Base-by-base conservation (phyloP, 2,888 invertebrate genomes). In the Liopterus haemorrhoidalis region DNA sequence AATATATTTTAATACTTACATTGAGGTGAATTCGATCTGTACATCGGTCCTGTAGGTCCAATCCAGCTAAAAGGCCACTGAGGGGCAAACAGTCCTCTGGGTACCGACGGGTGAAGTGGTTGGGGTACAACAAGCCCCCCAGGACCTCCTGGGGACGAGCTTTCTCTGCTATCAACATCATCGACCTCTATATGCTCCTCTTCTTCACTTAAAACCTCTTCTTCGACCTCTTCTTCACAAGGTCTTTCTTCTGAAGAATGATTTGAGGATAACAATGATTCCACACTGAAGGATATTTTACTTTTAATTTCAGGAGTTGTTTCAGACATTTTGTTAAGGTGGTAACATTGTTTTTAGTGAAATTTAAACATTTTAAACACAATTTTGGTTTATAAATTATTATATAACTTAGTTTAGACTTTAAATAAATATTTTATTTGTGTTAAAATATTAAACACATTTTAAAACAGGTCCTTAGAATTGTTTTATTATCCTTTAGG, bases 271-370 rank as follows among this genome's bases (percentile, higher is more conserved):
- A 83, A 63, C 15, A 83, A 61, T 0, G 82, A 75, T 65, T 83
- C 83, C 35, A 83, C 82, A 68, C 82, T 83, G 65, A 83, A 83
- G 49, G 82, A 82, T 60, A 83, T 82, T 57, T 82, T 79, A 55
- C 79, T 73, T 61, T 77, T 79, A 58, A 74, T 69, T 59, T n/a
- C n/a, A n/a, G n/a, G n/a, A n/a, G n/a, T n/a, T n/a, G n/a, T n/a
- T n/a, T n/a, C n/a, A n/a, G n/a, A n/a, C n/a, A n/a, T n/a, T n/a
- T n/a, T n/a, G n/a, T n/a, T n/a, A n/a, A n/a, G n/a, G n/a, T n/a
- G n/a, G n/a, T n/a, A n/a, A n/a, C n/a, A n/a, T n/a, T n/a, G n/a
- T n/a, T n/a, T n/a, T n/a, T n/a, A n/a, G n/a, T n/a, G n/a, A n/a
- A n/a, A n/a, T n/a, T n/a, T n/a, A n/a, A n/a, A n/a, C n/a, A n/a